Base-by-base conservation (phyloP, 2,113 vertebrate species). In the Ifrita kowaldi region DNA sequence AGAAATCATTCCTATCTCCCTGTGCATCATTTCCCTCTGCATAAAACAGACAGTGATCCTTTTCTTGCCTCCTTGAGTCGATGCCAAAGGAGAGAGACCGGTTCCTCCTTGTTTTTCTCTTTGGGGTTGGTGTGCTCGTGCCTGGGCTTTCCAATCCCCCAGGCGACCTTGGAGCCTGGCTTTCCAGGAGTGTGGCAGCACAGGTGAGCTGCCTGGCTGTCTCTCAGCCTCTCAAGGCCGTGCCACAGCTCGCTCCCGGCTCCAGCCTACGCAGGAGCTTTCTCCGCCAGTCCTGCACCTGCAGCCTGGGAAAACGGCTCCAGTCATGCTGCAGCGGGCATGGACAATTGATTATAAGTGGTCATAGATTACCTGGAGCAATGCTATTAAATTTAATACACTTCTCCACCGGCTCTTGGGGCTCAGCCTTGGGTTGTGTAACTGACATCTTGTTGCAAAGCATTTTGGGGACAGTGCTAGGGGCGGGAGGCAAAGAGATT, bases 361-460 rank as follows among this genome's bases (percentile, higher is more conserved):
- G 84, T 78, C 50, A 33, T 82, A 97, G 97, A 95, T 97, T 95
- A 96, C 93, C 93, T 95, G 95, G 84, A 95, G 95, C 95, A 95
- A 96, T 93, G 89, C 91, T 97, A 97, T 97, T 97, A 95, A 95
- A 97, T 95, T 96, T 94, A 96, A 96, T 95, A 94, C 96, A 95
- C 90, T 93, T 93, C 96, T 95, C 20, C 63, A 52, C 74, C 3
- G 18, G 81, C 87, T 94, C 91, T 95, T 74, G 87, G 89, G 96
- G 91, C 81, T 53, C 87, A 95, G 94, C 90, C 95, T 96, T 92
- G 97, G 88, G 91, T 93, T 95, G 95, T 92, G 94, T 97, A 95
- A 94, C 59, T 95, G 96, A 73, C 87, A 63, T 87, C 92, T 93
- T 87, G 91, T 80, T 95, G 95, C 89, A 89, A 80, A 96, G 97